Base-by-base conservation (phyloP, 1,140 invertebrate species). In the Bilobella aurantiaca region DNA sequence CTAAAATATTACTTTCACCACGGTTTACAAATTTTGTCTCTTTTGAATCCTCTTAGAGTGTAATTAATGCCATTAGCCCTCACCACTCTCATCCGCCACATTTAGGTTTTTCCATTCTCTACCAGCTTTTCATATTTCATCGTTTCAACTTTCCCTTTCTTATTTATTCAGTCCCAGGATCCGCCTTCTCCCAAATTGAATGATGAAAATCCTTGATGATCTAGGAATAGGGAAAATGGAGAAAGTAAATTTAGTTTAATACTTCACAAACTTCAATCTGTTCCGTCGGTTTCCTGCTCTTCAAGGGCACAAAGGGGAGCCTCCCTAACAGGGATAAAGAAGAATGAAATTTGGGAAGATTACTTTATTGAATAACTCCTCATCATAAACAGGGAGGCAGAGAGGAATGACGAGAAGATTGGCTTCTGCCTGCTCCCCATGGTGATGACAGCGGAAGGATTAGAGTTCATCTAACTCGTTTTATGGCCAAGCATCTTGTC, bases 301-400 rank as follows among this genome's bases (percentile, higher is more conserved):
- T n/a, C n/a, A n/a, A n/a, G n/a, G n/a, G n/a, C n/a, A n/a, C n/a
- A n/a, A n/a, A n/a, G n/a, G n/a, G n/a, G n/a, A n/a, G n/a, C n/a
- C n/a, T n/a, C n/a, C n/a, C n/a, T n/a, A n/a, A n/a, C n/a, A n/a
- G n/a, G n/a, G n/a, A n/a, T n/a, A n/a, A n/a, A n/a, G n/a, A n/a
- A n/a, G n/a, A n/a, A n/a, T n/a, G n/a, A n/a, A n/a, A n/a, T n/a
- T n/a, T n/a, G n/a, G n/a, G n/a, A n/a, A n/a, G n/a, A n/a, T n/a
- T n/a, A n/a, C n/a, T 42, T 53, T 53, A 53, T 53, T 53, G 49
- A 53, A 53, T 53, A 53, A 53, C 49, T 23, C 21, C 49, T 53
- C 49, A 53, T 53, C 49, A 42, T 42, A 8, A 42, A 12, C 34
- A 42, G n/a, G n/a, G n/a, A n/a, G n/a, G n/a, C 18, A 53, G 25